A percentile compares a stretch with the other conserved stretches of the same genome.
Evolutionary conservation across 2,113 vertebrate species (phyloP).

Genomic region (Bagarius yarrelli): DNA sequence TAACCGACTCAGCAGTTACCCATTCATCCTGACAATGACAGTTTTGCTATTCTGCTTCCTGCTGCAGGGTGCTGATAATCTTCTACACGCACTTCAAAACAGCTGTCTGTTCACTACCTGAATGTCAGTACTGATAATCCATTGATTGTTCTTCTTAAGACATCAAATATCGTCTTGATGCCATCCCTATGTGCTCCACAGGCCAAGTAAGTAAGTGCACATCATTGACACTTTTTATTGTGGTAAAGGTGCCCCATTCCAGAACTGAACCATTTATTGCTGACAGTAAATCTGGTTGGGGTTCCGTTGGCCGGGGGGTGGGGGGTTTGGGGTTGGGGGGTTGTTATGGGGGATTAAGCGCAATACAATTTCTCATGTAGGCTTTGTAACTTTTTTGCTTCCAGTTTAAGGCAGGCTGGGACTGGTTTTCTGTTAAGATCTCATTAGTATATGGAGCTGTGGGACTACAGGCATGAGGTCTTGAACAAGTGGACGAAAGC

Average conservation of each 20-base stretch:
- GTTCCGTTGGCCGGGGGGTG: constrained; percentile 3
- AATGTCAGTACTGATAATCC: not conserved
- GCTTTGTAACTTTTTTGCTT: constrained; percentile 34
- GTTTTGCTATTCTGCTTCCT: constrained; percentile 36
- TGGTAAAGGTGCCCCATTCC: not conserved
- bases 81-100: constrained; percentile 12
- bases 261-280: not conserved
- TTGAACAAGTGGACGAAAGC: constrained; percentile 25
- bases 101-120: constrained; percentile 10
- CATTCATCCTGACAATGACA: constrained; percentile 47
- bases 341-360: not conserved
- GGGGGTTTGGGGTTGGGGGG: not conserved
- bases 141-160: constrained; percentile 16
- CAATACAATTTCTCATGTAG: constrained; percentile 13
- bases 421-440: constrained; percentile 39
- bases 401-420: constrained; percentile 43
- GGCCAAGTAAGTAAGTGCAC: not conserved
- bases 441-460: constrained; percentile 47
- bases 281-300: constrained; percentile 27
- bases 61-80: constrained; percentile 24
- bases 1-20: constrained; percentile 45
- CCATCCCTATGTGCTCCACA: constrained; percentile 11
- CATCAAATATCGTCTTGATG: constrained; percentile 24
- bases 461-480: constrained; percentile 26
- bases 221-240: not conserved